Base-by-base conservation (phyloP, 2,888 invertebrate genomes). In the Cantharis flavilabris region DNA sequence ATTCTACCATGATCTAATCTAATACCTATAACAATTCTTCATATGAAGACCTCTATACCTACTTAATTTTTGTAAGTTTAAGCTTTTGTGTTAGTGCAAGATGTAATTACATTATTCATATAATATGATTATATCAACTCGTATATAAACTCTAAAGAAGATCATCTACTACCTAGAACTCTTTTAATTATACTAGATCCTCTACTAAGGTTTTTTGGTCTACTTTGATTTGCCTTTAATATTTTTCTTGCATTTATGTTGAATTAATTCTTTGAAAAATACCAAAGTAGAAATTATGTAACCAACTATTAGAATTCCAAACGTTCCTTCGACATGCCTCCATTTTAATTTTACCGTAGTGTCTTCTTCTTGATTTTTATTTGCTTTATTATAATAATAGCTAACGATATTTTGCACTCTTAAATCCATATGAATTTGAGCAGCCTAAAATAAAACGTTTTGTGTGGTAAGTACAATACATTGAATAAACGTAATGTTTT, bases 381-480 rank as follows among this genome's bases (percentile, higher is more conserved):
- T 75, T 23, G 83, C 80, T 30, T 82, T 80, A 26, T 76, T 82
- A 75, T 83, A 83, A 89, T 81, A 86, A 89, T 81, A 86, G 80
- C 88, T 89, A 0, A 91, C 90, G 82, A 90, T 90, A 73, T 90
- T 84, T 84, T 92, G 92, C 5, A 91, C 90, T 82, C 89, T 86
- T 72, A 88, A 88, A 84, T 92, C 88, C 81, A 91, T 86, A 83
- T 90, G 88, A 75, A 88, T 88, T 65, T 89, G 82, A 1, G 90
- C 90, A n/a, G 91, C 90, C 91, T 92, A 82, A 26, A 87, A 88
- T 71, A 64, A 78, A 75, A 64, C 7, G 16, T 49, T 26, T 26
- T 9, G 26, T 2, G n/a, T n/a, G 2, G 9, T 9, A 26, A 26
- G 49, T n/a, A 49, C n/a, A 49, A n/a, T 49, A 49, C 26, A 26